phyloP scores from a whole-genome alignment of 1,140 invertebrate species.

The Neodiprion fabricii region DNA sequence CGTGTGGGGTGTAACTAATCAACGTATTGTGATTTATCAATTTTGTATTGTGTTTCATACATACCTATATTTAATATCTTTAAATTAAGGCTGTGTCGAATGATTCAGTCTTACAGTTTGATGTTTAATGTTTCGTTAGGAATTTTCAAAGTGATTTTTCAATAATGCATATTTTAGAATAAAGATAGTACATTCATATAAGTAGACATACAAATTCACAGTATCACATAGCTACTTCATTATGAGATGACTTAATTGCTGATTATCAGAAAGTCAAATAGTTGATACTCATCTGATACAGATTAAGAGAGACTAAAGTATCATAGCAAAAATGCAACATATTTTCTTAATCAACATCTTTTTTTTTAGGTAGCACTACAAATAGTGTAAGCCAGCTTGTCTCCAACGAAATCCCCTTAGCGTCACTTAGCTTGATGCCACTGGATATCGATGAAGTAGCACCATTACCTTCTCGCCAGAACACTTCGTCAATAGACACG shows the following conservation, averaged over 20 bases:
- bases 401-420: conserved; percentile 68
- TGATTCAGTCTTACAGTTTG: not conserved
- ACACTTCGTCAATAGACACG: conserved; percentile 48
- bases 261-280: not conserved
- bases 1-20: conserved; percentile 1
- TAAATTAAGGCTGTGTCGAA: not conserved
- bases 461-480: conserved; percentile 49
- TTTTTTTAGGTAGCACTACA: conserved; percentile 67
- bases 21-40: not conserved
- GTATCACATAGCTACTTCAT: too few relatives aligned
- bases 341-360: conserved; percentile 19
- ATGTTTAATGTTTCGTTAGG: too few relatives aligned
- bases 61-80: not conserved
- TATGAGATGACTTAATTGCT: too few relatives aligned
- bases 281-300: not conserved
- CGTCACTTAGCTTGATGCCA: conserved; percentile 60
- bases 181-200: not conserved
- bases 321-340: conserved; percentile 15
- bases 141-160: too few relatives aligned
- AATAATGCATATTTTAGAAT: too few relatives aligned
- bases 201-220: not conserved
- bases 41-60: not conserved
- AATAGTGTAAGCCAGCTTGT: conserved; percentile 71
- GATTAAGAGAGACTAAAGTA: not conserved
- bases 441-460: conserved; percentile 58